These are phyloP conservation scores for Celastrina argiolus DNA, from an alignment of 2,888 invertebrate species.

Conservation along the genomic window DNA sequence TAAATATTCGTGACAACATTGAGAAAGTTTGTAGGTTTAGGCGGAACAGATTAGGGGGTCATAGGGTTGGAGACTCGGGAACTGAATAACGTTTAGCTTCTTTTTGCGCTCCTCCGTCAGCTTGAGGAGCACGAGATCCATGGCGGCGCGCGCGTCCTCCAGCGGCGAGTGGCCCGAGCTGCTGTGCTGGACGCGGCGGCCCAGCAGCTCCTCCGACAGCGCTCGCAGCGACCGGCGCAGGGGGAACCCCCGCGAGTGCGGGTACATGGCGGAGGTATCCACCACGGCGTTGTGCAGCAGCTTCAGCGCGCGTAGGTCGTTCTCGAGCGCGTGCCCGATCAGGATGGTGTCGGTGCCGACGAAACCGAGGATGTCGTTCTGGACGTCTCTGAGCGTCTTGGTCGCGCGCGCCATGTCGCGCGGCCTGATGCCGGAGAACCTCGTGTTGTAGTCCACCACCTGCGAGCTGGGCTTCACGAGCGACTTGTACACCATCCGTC, in stretches of 20 bases:
- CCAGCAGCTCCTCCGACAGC: slow-evolving; percentile 84
- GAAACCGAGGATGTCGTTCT: slow-evolving; percentile 89
- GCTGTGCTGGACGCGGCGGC: slow-evolving; percentile 87
- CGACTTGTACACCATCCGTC: slow-evolving; percentile 87
- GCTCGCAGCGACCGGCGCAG: slow-evolving; percentile 89
- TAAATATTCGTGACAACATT: slow-evolving; percentile 20
- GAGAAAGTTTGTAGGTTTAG: slow-evolving; percentile 41
- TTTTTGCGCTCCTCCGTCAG: slow-evolving; percentile 62
- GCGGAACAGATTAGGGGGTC: slow-evolving; percentile 68
- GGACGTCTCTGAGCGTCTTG: slow-evolving; percentile 87
- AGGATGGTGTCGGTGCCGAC: slow-evolving; percentile 91
- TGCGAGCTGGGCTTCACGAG: slow-evolving; percentile 88
- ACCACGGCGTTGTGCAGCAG: slow-evolving; percentile 90
- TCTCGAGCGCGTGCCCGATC: slow-evolving; percentile 96
- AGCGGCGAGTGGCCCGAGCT: slow-evolving; percentile 90
- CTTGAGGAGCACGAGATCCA: slow-evolving; percentile 92
- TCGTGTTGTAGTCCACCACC: slow-evolving; percentile 95
- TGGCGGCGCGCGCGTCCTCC: slow-evolving; percentile 94
- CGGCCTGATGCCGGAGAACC: slow-evolving; percentile 93
- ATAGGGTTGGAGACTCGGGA: slow-evolving; percentile 62
- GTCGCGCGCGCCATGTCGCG: slow-evolving; percentile 78
- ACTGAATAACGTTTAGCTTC: slow-evolving; percentile 34
- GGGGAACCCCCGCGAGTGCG: slow-evolving; percentile 90
- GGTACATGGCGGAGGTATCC: slow-evolving; percentile 93
- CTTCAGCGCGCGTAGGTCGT: slow-evolving; percentile 92